Percentiles rank a stretch among this genome's conserved stretches.
Conservation (phyloP, 2,797 vertebrate genomes). For the Melanotaenia pygmaea region DNA sequence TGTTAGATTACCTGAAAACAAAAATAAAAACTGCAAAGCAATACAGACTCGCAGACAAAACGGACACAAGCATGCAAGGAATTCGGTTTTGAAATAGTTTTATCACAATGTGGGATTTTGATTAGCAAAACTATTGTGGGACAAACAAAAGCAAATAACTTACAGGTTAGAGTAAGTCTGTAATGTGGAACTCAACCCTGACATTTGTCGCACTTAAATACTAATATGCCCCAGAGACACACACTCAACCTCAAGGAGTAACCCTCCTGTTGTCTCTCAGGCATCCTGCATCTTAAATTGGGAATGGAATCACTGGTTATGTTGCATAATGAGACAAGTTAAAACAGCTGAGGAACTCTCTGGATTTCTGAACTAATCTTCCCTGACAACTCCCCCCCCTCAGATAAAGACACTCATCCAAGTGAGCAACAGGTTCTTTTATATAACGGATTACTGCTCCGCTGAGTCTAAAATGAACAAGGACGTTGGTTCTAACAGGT, state of each 20-base stretch:
- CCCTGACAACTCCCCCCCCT: conserved; percentile 39
- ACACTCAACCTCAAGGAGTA: conserved; percentile 22
- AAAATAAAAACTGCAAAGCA: conserved; percentile 10
- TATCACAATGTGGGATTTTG: conserved; percentile 12
- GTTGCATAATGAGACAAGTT: conserved; percentile 66
- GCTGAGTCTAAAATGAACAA: conserved; percentile 23
- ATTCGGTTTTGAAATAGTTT: conserved; percentile 28
- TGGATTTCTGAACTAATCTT: conserved; percentile 57
- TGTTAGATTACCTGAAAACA: conserved; percentile 21
- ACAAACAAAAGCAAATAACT: conserved; percentile 22
- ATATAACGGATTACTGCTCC: conserved; percentile 14
- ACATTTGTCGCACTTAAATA: conserved; percentile 30
- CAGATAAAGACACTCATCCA: conserved; percentile 46
- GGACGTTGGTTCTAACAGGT: conserved; percentile 11
- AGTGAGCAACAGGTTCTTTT: conserved; percentile 38
- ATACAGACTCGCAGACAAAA: conserved; percentile 5
- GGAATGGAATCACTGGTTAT: conserved; percentile 16
- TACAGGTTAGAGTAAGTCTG: conserved; percentile 1
- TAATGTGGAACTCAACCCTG: conserved; percentile 19
- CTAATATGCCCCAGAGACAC: conserved; percentile 15
- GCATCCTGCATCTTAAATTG: background rate
- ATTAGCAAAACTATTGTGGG: conserved; percentile 21
- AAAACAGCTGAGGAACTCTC: conserved; percentile 52
- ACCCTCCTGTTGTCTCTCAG: conserved; percentile 20
- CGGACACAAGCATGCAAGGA: conserved; percentile 11